phyloP scores from a whole-genome alignment of 2,113 vertebrate genomes.

The Furnarius figulus region DNA sequence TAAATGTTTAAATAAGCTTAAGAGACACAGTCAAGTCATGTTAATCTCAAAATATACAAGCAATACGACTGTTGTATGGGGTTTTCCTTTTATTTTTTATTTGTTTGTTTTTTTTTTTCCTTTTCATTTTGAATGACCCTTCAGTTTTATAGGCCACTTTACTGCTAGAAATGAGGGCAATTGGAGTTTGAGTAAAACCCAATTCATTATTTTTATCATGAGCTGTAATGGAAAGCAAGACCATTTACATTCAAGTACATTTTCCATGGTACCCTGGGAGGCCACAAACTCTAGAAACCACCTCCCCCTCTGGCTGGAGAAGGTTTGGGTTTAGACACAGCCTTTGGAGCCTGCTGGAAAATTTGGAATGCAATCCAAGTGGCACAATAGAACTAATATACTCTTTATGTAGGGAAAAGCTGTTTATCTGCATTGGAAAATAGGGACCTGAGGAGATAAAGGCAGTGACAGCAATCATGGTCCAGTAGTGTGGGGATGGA shows the following conservation, averaged over 20 bases:
- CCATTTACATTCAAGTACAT: not conserved
- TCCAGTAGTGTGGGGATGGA: not conserved
- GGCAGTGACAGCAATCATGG: not conserved
- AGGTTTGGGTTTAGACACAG: not conserved
- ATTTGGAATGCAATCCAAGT: not conserved
- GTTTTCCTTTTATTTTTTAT: not conserved
- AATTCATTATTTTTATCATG: not conserved
- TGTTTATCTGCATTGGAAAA: constrained; percentile 5
- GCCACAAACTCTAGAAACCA: not conserved
- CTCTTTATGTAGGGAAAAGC: not conserved
- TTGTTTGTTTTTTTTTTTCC: not conserved
- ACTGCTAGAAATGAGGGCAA: not conserved
- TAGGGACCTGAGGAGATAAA: not conserved
- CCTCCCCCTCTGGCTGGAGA: not conserved
- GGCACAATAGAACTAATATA: not conserved
- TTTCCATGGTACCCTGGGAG: not conserved
- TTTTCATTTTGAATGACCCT: not conserved
- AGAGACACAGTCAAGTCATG: not conserved
- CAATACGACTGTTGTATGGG: accelerated
- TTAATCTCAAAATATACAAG: constrained; percentile 4
- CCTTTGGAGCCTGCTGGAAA: not conserved
- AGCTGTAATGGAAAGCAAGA: not conserved
- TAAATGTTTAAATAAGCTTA: constrained; percentile 55
- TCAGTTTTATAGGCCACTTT: not conserved
- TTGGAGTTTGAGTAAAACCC: not conserved